A percentile compares a stretch with the other conserved stretches of the same genome.
Evolutionary conservation across 2,888 invertebrate genomes (phyloP).

Genomic region (Odiellus spinosus): DNA sequence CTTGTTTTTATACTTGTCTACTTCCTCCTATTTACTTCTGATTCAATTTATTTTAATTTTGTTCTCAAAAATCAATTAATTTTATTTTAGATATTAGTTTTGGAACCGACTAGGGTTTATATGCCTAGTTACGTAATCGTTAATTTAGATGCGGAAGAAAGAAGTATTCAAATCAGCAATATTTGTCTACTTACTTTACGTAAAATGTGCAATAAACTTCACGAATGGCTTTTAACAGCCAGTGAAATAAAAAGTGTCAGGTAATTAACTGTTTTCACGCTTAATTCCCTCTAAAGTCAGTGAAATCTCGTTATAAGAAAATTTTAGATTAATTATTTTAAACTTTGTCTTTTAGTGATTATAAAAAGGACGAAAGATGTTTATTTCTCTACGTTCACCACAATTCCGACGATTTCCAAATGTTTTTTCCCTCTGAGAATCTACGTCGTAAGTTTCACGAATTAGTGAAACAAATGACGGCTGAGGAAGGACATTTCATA

Average conservation of each 20-base stretch:
- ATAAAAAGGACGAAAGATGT: constrained; percentile 88
- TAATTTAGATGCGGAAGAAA: constrained; percentile 83
- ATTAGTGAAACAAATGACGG: constrained; percentile 62
- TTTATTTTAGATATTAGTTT: constrained; percentile 40
- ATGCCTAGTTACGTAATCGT: constrained; percentile 94
- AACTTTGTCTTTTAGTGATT: constrained; percentile 50
- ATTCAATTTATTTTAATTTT: too few species aligned
- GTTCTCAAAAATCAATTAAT: not conserved
- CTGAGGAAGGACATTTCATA: constrained; percentile 62
- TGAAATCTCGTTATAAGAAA: not conserved
- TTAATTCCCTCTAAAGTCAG: not conserved
- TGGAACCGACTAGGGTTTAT: constrained; percentile 79
- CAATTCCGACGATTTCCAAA: constrained; percentile 97
- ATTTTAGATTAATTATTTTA: too few species aligned
- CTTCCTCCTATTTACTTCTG: too few species aligned
- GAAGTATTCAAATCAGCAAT: constrained; percentile 75
- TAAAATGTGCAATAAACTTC: constrained; percentile 51
- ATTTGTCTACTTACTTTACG: constrained; percentile 61
- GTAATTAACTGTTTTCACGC: constrained; percentile 29
- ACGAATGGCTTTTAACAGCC: constrained; percentile 85
- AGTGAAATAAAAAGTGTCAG: constrained; percentile 74
- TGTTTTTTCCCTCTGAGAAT: constrained; percentile 80
- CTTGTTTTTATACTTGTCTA: too few species aligned
- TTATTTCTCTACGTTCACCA: constrained; percentile 93
- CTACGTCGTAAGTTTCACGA: constrained; percentile 18